Evolutionary conservation across 1,140 invertebrate species (phyloP).

Genomic region (Drosophila nasuta): DNA sequence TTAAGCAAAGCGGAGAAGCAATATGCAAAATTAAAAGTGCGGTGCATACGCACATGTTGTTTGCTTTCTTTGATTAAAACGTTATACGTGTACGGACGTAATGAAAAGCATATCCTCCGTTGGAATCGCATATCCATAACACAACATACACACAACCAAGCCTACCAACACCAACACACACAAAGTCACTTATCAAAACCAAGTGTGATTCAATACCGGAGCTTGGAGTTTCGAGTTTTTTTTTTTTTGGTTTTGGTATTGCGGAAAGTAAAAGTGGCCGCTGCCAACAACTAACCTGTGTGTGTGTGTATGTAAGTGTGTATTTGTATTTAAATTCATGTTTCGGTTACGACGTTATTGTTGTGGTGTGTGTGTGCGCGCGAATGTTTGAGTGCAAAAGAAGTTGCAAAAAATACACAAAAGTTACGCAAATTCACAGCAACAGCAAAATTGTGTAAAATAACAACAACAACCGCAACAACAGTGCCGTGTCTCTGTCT

Average conservation of each 20-base stretch:
- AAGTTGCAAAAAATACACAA: constrained; percentile 72
- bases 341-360: constrained; percentile 17
- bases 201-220: constrained; percentile 24
- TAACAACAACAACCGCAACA: constrained; percentile 35
- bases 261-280: constrained; percentile 74
- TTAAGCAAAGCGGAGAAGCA: constrained; percentile 31
- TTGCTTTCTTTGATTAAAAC: constrained; percentile 17
- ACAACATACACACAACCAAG: constrained; percentile 2
- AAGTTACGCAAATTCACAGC: constrained; percentile 69
- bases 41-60: constrained; percentile 32
- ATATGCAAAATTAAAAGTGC: constrained; percentile 56
- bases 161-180: too few species aligned
- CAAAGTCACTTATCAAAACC: constrained; percentile 18
- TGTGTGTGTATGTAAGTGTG: constrained; percentile 34
- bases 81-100: constrained; percentile 8
- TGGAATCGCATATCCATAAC: constrained; percentile 23
- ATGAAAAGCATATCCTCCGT: constrained; percentile 28
- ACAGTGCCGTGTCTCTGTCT: constrained; percentile 12
- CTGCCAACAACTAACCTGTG: constrained; percentile 36
- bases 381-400: constrained; percentile 60
- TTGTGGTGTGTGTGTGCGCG: constrained; percentile 44
- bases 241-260: constrained; percentile 27
- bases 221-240: constrained; percentile 34
- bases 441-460: constrained; percentile 61
- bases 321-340: constrained; percentile 42